These are phyloP conservation scores for Agrypnus murinus DNA, from an alignment of 2,888 invertebrate genomes.

Conservation along the genomic window DNA sequence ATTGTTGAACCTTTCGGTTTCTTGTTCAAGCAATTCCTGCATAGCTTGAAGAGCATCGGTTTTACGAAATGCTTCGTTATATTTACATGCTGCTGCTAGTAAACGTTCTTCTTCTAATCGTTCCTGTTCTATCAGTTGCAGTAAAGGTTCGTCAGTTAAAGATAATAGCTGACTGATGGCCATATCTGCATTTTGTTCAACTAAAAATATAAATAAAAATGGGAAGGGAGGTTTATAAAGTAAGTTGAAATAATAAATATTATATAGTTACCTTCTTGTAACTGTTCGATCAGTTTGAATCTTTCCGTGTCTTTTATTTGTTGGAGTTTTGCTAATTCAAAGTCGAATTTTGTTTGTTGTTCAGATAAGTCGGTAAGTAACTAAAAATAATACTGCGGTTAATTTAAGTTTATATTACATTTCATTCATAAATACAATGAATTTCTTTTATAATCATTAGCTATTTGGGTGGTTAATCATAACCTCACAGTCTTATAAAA, in stretches of 20 bases:
- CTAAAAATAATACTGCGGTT: conserved; percentile 67
- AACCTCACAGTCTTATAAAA: no score
- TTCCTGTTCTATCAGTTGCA: conserved; percentile 80
- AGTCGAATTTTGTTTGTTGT: conserved; percentile 80
- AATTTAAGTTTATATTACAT: no score
- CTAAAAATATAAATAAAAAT: conserved; percentile 67
- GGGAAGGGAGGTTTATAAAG: no score
- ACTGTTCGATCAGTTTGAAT: conserved; percentile 75
- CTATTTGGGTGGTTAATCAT: no score
- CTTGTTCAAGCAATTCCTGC: conserved; percentile 81
- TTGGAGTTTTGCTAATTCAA: conserved; percentile 81
- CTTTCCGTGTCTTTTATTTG: conserved; percentile 78
- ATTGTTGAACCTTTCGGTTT: conserved; percentile 77
- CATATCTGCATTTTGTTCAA: conserved; percentile 79
- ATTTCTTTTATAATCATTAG: no score
- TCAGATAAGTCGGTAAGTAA: conserved; percentile 74
- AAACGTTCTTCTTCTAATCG: conserved; percentile 79
- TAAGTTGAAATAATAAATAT: no score
- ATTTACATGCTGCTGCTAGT: conserved; percentile 75
- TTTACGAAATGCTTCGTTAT: conserved; percentile 77
- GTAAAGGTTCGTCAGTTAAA: conserved; percentile 77
- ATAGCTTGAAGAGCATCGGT: conserved; percentile 82
- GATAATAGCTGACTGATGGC: conserved; percentile 80
- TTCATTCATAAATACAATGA: no score
- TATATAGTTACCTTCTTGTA: conserved; percentile 74